phyloP scores from a whole-genome alignment of 2,113 vertebrate species.

The Menidia beryllina region DNA sequence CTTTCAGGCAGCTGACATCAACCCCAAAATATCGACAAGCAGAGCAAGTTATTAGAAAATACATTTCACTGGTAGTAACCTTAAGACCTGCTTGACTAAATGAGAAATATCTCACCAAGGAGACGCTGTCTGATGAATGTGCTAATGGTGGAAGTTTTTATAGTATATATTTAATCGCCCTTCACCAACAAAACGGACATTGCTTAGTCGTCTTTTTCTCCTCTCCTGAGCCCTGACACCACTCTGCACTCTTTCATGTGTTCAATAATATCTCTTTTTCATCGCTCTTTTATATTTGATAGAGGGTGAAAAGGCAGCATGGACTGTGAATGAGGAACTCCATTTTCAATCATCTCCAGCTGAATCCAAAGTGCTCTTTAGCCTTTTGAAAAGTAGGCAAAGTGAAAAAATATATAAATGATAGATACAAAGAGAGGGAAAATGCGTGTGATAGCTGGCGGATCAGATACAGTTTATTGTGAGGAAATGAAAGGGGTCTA shows the following conservation, averaged over 20 bases:
- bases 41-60: conserved; percentile 34
- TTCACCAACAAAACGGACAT: conserved; percentile 55
- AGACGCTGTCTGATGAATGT: conserved; percentile 32
- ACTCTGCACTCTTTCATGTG: conserved; percentile 46
- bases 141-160: conserved; percentile 31
- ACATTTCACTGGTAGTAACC: conserved; percentile 17
- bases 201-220: conserved; percentile 21
- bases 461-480: conserved; percentile 7
- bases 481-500: background rate
- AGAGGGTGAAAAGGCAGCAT: conserved; percentile 23
- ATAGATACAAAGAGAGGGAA: background rate
- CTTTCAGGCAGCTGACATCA: conserved; percentile 21
- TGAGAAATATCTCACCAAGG: conserved; percentile 6
- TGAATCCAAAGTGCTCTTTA: conserved; percentile 42
- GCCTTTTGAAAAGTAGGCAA: conserved; percentile 31
- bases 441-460: conserved; percentile 3
- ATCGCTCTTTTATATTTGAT: conserved; percentile 53
- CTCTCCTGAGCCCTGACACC: conserved; percentile 35
- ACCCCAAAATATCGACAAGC: conserved; percentile 26
- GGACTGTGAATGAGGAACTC: conserved; percentile 32
- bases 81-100: background rate
- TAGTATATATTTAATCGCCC: conserved; percentile 44
- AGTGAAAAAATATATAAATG: conserved; percentile 6
- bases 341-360: conserved; percentile 39
- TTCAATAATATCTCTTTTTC: conserved; percentile 43